These are phyloP conservation scores for Calcarius lapponicus DNA, from an alignment of 2,797 vertebrate genomes.

Conservation along the genomic window DNA sequence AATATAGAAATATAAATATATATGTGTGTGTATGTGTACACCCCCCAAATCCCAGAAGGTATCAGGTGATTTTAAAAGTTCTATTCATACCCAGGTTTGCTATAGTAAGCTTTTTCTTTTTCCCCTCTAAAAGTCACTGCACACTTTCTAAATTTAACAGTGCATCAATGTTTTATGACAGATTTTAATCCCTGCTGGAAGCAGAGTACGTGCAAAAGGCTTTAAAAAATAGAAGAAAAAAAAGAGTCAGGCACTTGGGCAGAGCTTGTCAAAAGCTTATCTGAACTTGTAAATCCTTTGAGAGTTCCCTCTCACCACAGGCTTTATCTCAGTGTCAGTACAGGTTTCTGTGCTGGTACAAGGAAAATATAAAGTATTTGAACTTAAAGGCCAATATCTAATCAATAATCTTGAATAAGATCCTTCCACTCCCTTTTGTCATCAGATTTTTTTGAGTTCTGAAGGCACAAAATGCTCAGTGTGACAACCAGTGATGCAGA, in stretches of 20 bases:
- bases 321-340: neutral
- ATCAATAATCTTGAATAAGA: neutral
- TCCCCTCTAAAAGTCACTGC: neutral
- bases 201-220: conserved; percentile 7
- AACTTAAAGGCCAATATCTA: neutral
- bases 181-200: conserved; percentile 34
- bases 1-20: fast-evolving
- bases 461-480: neutral
- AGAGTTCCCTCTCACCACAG: neutral
- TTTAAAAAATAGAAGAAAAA: neutral
- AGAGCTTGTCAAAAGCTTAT: conserved; percentile 54
- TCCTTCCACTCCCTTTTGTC: neutral
- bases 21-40: fast-evolving
- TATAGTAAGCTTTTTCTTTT: neutral
- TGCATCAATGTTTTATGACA: conserved; percentile 46
- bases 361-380: neutral
- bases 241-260: neutral
- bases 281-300: conserved; percentile 51
- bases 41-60: neutral
- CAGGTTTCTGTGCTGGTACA: neutral
- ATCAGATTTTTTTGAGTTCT: neutral
- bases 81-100: neutral
- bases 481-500: neutral
- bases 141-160: conserved; percentile 32
- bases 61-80: conserved; percentile 9